These are phyloP conservation scores for Arvicanthis niloticus DNA, from an alignment of 2,113 vertebrate species.

Conservation along the genomic window DNA sequence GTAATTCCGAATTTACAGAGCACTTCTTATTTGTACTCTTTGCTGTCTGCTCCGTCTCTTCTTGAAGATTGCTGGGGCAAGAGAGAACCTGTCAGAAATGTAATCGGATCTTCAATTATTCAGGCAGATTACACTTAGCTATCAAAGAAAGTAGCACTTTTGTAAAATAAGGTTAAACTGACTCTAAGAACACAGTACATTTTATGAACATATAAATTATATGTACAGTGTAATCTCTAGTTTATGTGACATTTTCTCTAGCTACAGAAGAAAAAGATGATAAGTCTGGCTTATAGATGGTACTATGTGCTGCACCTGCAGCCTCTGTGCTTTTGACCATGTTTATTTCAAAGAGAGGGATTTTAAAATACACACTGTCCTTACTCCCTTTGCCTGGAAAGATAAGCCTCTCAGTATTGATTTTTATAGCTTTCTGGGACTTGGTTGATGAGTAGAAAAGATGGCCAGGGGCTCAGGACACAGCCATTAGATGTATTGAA, in stretches of 20 bases:
- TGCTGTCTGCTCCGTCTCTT: neutral
- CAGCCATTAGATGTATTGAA: neutral
- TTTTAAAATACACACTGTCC: neutral
- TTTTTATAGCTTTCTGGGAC: neutral
- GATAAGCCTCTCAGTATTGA: neutral
- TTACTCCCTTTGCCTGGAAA: neutral
- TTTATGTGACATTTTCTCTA: neutral
- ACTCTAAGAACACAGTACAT: neutral
- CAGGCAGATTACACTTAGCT: neutral
- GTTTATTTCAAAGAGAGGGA: neutral
- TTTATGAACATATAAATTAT: neutral
- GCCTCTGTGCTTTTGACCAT: neutral
- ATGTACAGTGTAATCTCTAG: neutral
- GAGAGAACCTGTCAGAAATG: neutral
- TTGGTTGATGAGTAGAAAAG: neutral
- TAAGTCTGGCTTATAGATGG: neutral
- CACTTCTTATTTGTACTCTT: too few relatives aligned
- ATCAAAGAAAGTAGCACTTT: neutral
- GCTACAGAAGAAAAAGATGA: neutral
- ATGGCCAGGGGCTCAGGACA: neutral
- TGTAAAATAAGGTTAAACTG: neutral
- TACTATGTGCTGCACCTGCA: neutral
- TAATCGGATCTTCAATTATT: neutral
- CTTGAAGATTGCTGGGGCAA: neutral
- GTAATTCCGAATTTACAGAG: neutral